Percentiles rank a stretch among this genome's conserved stretches.
Conservation (phyloP, 2,888 invertebrate genomes). For the Notodonta ziczac region DNA sequence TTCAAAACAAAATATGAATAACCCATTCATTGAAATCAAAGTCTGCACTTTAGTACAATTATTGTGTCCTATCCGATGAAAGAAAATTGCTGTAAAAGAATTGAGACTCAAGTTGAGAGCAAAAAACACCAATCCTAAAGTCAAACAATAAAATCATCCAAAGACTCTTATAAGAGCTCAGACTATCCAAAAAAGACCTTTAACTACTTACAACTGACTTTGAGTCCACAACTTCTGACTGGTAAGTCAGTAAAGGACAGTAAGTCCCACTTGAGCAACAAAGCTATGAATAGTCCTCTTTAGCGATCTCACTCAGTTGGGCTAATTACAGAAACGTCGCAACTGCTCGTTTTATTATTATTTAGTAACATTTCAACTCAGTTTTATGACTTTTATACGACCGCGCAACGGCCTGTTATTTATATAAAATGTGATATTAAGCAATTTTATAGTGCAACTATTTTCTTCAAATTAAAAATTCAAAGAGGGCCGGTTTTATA, state of each 20-base stretch:
- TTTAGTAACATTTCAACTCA: slow-evolving; percentile 7
- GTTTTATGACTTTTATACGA: slow-evolving; percentile 4
- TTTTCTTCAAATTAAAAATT: not conserved
- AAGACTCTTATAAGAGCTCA: slow-evolving; percentile 22
- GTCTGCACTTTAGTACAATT: too few species aligned
- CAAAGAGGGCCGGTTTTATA: not conserved
- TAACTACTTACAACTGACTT: slow-evolving; percentile 44
- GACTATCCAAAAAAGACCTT: slow-evolving; percentile 34
- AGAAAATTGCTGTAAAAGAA: too few species aligned
- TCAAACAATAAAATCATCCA: too few species aligned
- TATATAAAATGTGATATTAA: not conserved
- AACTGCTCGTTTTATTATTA: slow-evolving; percentile 35
- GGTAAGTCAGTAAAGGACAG: slow-evolving; percentile 52
- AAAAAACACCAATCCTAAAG: too few species aligned
- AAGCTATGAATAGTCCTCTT: slow-evolving; percentile 64
- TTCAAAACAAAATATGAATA: too few species aligned
- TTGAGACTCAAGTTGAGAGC: too few species aligned
- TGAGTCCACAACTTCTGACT: slow-evolving; percentile 40
- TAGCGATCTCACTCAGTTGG: slow-evolving; percentile 51
- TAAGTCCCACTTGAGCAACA: slow-evolving; percentile 70
- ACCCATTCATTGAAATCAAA: too few species aligned
- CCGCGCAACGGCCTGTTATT: slow-evolving; percentile 1
- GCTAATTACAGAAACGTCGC: slow-evolving; percentile 53
- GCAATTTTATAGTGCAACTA: not conserved
- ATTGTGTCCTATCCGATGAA: too few species aligned